Percentiles rank a stretch among this genome's conserved stretches.
Conservation (phyloP, 2,797 vertebrate species). For the Microhierax caerulescens region DNA sequence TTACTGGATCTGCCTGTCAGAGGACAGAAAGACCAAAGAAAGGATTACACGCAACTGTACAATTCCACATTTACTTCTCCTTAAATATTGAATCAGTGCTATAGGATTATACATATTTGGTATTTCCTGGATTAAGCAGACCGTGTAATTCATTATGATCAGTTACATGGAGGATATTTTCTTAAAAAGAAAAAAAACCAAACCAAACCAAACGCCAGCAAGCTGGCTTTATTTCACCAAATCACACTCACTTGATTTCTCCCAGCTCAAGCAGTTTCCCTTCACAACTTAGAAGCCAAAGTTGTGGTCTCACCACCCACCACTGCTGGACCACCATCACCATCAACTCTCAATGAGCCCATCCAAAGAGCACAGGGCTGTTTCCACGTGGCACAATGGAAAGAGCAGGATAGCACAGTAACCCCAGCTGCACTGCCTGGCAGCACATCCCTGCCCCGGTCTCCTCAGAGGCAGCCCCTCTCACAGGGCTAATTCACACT, state of each 20-base stretch:
- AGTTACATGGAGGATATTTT: not conserved
- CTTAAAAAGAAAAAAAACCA: not conserved
- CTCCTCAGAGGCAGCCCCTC: not conserved
- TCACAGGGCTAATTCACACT: not conserved
- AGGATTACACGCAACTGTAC: not conserved
- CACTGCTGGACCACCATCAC: not conserved
- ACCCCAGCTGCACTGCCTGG: fast-evolving
- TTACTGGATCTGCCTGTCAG: not conserved
- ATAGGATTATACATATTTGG: not conserved
- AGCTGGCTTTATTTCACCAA: not conserved
- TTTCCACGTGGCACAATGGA: not conserved
- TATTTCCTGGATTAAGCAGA: not conserved
- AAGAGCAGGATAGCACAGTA: not conserved
- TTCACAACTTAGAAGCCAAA: not conserved
- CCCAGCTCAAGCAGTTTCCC: not conserved
- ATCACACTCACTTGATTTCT: not conserved
- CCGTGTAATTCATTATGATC: not conserved
- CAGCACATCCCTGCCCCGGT: not conserved
- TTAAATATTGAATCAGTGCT: not conserved
- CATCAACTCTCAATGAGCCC: fast-evolving
- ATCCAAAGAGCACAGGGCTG: not conserved
- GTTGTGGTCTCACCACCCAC: not conserved
- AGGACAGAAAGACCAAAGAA: not conserved
- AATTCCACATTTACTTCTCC: not conserved
- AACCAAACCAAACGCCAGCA: not conserved